Evolutionary conservation across 2,888 invertebrate species (phyloP), one percentile per base, ranked within the genome.

Genomic region (Stenolophus ochropezus): DNA sequence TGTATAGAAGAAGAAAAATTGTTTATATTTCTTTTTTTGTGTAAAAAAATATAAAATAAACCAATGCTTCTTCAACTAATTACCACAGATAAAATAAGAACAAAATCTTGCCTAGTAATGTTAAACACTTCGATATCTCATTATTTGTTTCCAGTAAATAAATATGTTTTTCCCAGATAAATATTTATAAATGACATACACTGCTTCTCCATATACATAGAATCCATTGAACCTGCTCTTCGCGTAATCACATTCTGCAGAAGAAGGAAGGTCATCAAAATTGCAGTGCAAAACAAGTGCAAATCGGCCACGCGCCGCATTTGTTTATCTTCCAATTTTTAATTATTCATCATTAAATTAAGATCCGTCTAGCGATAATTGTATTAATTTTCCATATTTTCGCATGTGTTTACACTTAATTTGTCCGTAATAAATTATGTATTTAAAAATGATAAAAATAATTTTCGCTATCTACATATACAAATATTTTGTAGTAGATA

Each of bases 131-230:
- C 25, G 56, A 56, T 56, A 56, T 56, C 56, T 20, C 42, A 11
- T 2, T 58, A 61, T 61, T 61, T 61, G n/a, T 61, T 25, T 61
- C 61, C 25, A 25, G 25, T 61, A 61, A 61, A 61, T 61, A 61
- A 61, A 42, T 69, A 21, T 69, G 21, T 69, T 69, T 42, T 69
- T 69, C 69, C 18, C 33, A 69, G 69, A 69, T 69, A 69, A 69
- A 69, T 69, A 69, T 42, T 69, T 42, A 33, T 69, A 14, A 69
- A 58, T 20, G 21, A 20, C 23, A 69, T 69, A 69, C 14, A 27
- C 8, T 27, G 11, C 27, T 42, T 69, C 18, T 16, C 8, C 18
- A 69, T 42, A 18, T 69, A 27, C 42, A 18, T 69, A 20, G 33
- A 20, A 14, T 69, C 16, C 69, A 69, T 42, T 69, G 69, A 69